Conservation (phyloP, 2,113 vertebrate genomes). For the rat (Rattus norvegicus) region DNA sequence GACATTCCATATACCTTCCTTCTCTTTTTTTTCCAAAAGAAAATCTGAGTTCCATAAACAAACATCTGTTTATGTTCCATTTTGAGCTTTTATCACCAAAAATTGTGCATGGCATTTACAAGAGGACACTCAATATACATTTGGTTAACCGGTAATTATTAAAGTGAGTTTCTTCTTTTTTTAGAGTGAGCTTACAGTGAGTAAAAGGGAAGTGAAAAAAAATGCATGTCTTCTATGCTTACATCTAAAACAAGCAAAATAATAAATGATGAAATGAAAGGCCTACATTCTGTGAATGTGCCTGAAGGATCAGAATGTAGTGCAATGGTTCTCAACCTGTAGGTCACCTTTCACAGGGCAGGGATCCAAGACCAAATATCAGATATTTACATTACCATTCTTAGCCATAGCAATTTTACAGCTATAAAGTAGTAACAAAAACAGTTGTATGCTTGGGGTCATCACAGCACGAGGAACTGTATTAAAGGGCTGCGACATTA, state of each 20-base stretch:
- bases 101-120: neutral
- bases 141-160: neutral
- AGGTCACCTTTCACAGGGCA: neutral
- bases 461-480: neutral
- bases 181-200: neutral
- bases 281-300: neutral
- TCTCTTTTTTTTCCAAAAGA: neutral
- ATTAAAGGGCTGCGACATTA: neutral
- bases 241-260: slow-evolving; percentile 51
- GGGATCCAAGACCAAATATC: neutral
- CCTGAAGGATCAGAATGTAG: slow-evolving; percentile 9
- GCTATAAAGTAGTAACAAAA: neutral
- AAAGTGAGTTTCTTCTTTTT: neutral
- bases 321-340: neutral
- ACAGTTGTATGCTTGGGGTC: neutral
- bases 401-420: neutral
- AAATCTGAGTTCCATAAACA: slow-evolving; percentile 13
- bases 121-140: neutral
- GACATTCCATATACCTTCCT: neutral
- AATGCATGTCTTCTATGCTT: neutral
- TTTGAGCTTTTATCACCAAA: neutral
- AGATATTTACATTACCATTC: neutral
- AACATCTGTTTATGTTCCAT: neutral
- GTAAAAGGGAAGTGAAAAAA: neutral
- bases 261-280: slow-evolving; percentile 5